phyloP scores from a whole-genome alignment of 2,888 invertebrate species.

The Rhabditoides inermis region DNA sequence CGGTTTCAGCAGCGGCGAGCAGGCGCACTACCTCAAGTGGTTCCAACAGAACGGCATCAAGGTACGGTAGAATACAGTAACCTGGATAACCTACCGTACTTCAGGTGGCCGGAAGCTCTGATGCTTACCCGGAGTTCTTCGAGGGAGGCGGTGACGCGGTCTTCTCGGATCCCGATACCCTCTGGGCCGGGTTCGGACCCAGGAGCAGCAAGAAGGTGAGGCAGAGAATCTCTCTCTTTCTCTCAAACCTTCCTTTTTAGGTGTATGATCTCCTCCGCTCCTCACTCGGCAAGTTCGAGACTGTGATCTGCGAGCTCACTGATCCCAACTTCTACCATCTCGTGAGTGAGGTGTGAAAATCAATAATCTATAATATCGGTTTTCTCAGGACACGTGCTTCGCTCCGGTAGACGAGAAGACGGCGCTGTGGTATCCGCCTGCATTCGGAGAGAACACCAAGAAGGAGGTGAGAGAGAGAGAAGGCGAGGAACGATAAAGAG shows the following conservation, averaged over 20 bases:
- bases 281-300: slow-evolving; percentile 43
- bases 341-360: too few relatives aligned
- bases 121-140: too few relatives aligned
- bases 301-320: slow-evolving; percentile 41
- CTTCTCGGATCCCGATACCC: slow-evolving; percentile 41
- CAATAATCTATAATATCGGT: too few relatives aligned
- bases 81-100: too few relatives aligned
- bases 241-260: slow-evolving; percentile 12
- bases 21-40: slow-evolving; percentile 47
- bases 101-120: too few relatives aligned
- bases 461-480: slow-evolving; percentile 25
- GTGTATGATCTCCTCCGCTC: slow-evolving; percentile 37
- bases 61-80: too few relatives aligned
- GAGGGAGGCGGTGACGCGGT: slow-evolving; percentile 52
- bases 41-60: slow-evolving; percentile 42
- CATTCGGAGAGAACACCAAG: slow-evolving; percentile 39
- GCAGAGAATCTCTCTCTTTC: neutral
- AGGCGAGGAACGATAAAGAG: neutral
- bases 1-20: slow-evolving; percentile 40
- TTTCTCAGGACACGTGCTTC: slow-evolving; percentile 52
- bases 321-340: slow-evolving; percentile 49
- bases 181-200: slow-evolving; percentile 51
- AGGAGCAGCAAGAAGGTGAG: slow-evolving; percentile 37
- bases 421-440: slow-evolving; percentile 46
- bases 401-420: slow-evolving; percentile 44